Evolutionary conservation across 1,140 invertebrate genomes (phyloP), one percentile per base, ranked within the genome.

Genomic region (Adelges cooleyi): DNA sequence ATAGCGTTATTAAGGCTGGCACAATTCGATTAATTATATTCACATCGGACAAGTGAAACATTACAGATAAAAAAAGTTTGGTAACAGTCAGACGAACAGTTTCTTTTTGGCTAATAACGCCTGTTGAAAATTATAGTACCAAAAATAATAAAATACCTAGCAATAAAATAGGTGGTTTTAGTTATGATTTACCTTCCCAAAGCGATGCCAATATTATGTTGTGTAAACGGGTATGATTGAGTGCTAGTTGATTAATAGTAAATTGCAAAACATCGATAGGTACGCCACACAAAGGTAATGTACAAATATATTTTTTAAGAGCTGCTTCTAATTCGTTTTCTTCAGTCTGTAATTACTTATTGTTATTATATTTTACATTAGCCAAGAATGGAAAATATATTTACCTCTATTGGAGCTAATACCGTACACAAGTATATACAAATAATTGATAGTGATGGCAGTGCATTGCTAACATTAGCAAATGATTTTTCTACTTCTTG

Each of bases 1-100:
- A 83, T 5, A 88, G 74, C 1, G 85, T 87, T 42, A 87, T 80
- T 49, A 87, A 78, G 22, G 85, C 85, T 33, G 85, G 85, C 38
- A 82, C 78, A 46, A 87, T 79, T 71, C 81, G 78, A 2, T 79
- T 73, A 9, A 78, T 78, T 2, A 84, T 74, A 42, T 85, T 72
- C 66, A 73, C 76, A 67, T 86, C 82, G 65, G 77, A 75, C 46
- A 84, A 75, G 50, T 76, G 74, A 25, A 76, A 73, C 66, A 86
- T 78, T 17, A 83, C 72, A 27, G 78, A 73, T 69, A 80, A 79
- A 74, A 86, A 84, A 50, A 87, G 71, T 22, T 75, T 74, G 22
- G 82, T 83, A 3, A 83, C 78, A 40, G 79, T 77, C 18, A 76
- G 74, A 69, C 83, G 77, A 23, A 86, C 82, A 38, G 75, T 73